Evolutionary conservation across 2,113 vertebrate genomes (phyloP).

Genomic region (Urocitellus parryii): DNA sequence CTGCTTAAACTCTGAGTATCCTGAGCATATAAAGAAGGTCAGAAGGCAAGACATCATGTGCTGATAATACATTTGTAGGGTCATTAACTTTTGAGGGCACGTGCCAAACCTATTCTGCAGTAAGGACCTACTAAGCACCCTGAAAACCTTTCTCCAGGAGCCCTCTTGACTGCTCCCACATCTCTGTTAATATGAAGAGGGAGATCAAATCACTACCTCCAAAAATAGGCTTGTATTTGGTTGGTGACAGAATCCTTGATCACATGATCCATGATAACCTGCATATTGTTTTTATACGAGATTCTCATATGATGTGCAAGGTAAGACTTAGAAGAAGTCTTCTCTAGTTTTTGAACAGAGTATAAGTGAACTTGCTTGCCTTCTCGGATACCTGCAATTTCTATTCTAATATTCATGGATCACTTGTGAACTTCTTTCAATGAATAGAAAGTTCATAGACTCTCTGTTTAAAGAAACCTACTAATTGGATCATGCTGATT

Average conservation of each 20-base stretch:
- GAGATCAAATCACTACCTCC: not conserved
- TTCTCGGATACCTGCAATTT: not conserved
- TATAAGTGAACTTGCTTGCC: not conserved
- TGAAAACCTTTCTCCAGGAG: constrained; percentile 23
- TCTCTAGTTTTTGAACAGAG: not conserved
- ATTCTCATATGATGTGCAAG: not conserved
- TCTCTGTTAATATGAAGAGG: constrained; percentile 32
- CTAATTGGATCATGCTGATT: not conserved
- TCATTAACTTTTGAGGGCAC: constrained; percentile 25
- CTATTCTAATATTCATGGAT: not conserved
- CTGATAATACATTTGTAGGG: not conserved
- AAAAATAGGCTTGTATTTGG: not conserved
- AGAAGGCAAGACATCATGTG: not conserved
- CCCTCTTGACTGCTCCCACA: not conserved
- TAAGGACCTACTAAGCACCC: not conserved
- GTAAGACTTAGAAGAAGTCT: not conserved
- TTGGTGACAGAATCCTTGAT: not conserved
- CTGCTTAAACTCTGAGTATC: not conserved
- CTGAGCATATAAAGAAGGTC: constrained; percentile 17
- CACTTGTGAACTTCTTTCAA: not conserved
- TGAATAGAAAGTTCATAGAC: not conserved
- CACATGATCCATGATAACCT: not conserved
- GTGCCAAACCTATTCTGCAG: not conserved
- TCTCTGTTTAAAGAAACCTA: not conserved
- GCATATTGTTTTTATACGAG: not conserved